phyloP scores from a whole-genome alignment of 2,888 invertebrate species.

The Lasiommata megera region DNA sequence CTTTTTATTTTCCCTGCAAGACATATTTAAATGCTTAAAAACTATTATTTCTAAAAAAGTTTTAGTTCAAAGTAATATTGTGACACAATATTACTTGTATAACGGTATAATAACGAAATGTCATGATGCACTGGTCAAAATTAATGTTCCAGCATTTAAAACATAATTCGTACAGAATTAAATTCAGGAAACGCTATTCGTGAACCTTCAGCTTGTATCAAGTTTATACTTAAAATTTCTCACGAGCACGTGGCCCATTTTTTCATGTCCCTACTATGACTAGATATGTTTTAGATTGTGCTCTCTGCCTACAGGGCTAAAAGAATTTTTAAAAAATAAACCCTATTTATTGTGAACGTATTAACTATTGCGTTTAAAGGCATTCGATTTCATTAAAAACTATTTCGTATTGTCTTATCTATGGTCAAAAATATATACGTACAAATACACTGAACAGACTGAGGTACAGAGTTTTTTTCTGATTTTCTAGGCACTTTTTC shows the following conservation, averaged over 20 bases:
- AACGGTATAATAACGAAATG: no score
- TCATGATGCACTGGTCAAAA: no score
- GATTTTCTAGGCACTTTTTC: slow-evolving; percentile 24
- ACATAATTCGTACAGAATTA: no score
- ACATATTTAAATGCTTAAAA: no score
- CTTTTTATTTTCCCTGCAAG: no score
- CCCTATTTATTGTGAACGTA: slow-evolving; percentile 67
- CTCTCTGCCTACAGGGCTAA: slow-evolving; percentile 57
- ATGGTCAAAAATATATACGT: slow-evolving; percentile 67
- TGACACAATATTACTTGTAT: no score
- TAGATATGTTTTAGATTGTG: slow-evolving; percentile 80
- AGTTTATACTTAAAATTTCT: not conserved
- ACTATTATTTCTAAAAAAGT: no score
- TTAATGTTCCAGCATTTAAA: no score
- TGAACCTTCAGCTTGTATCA: not conserved
- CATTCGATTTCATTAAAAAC: slow-evolving; percentile 61
- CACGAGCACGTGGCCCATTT: not conserved
- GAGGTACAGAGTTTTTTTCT: slow-evolving; percentile 16
- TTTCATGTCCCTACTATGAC: slow-evolving; percentile 65
- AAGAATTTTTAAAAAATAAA: slow-evolving; percentile 69
- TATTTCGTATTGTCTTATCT: slow-evolving; percentile 80
- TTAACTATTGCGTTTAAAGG: slow-evolving; percentile 76
- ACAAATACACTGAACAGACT: slow-evolving; percentile 21
- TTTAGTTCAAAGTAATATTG: no score
- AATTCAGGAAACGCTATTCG: not conserved